These are phyloP conservation scores for Chiloscyllium plagiosum DNA, from an alignment of 2,113 vertebrate genomes.

Conservation along the genomic window DNA sequence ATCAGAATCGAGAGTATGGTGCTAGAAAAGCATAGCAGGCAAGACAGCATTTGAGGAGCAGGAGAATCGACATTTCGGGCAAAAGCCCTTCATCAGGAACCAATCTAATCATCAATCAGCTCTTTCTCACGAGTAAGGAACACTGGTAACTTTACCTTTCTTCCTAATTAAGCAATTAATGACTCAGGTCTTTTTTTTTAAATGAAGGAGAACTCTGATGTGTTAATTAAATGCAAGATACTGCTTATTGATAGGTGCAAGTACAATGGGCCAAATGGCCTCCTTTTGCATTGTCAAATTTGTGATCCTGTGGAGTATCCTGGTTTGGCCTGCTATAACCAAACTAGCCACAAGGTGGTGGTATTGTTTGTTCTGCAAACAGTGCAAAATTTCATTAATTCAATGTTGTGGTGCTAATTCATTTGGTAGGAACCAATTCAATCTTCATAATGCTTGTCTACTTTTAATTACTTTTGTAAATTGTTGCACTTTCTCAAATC, in stretches of 20 bases:
- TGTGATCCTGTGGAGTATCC: too few species aligned
- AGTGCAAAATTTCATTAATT: neutral
- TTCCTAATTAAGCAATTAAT: neutral
- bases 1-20: too few species aligned
- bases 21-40: too few species aligned
- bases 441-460: neutral
- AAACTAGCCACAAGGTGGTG: neutral
- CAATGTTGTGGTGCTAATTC: neutral
- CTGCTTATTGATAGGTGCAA: neutral
- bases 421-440: neutral
- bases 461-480: slow-evolving; percentile 18
- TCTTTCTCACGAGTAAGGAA: too few species aligned
- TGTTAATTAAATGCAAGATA: neutral
- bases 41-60: too few species aligned
- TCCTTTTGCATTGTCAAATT: too few species aligned
- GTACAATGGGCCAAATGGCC: too few species aligned
- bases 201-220: neutral
- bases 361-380: neutral
- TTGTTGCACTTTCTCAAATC: neutral
- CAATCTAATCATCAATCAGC: too few species aligned
- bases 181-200: neutral
- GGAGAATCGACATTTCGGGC: too few species aligned
- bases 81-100: too few species aligned
- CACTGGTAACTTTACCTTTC: too few species aligned
- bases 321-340: neutral